A percentile compares a stretch with the other conserved stretches of the same genome.
phyloP scores from a whole-genome alignment of 1,140 invertebrate genomes.

The Cotesia typhae region DNA sequence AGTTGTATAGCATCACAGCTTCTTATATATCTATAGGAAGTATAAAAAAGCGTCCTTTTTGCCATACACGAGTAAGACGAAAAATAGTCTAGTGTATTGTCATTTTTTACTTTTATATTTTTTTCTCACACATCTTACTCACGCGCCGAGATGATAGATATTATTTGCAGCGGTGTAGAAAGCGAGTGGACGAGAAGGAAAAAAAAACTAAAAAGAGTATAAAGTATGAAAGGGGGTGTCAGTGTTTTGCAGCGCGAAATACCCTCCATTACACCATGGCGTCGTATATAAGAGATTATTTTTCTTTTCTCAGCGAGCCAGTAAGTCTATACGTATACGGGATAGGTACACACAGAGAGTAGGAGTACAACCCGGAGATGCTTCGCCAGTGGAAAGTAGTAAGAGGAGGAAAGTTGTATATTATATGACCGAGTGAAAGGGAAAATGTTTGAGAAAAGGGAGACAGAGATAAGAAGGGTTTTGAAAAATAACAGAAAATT shows the following conservation, averaged over 20 bases:
- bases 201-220: slow-evolving; percentile 7
- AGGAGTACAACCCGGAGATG: not conserved
- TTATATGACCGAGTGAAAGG: not conserved
- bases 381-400: no score
- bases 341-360: slow-evolving; percentile 23
- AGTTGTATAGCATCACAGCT: no score
- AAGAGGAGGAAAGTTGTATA: not conserved
- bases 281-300: slow-evolving; percentile 59
- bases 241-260: slow-evolving; percentile 64
- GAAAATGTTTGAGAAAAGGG: slow-evolving; percentile 29
- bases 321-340: slow-evolving; percentile 43
- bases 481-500: slow-evolving; percentile 63
- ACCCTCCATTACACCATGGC: slow-evolving; percentile 62
- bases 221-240: slow-evolving; percentile 37
- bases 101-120: no score
- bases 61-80: no score
- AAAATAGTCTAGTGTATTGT: no score
- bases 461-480: slow-evolving; percentile 49
- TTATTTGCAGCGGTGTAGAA: slow-evolving; percentile 34
- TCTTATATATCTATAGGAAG: no score
- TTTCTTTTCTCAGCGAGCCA: slow-evolving; percentile 55
- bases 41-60: no score
- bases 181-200: slow-evolving; percentile 32
- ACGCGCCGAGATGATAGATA: no score
- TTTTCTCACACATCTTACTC: no score